Base-by-base conservation (phyloP, 2,888 invertebrate species). In the Drosophila cyrtoloma region DNA sequence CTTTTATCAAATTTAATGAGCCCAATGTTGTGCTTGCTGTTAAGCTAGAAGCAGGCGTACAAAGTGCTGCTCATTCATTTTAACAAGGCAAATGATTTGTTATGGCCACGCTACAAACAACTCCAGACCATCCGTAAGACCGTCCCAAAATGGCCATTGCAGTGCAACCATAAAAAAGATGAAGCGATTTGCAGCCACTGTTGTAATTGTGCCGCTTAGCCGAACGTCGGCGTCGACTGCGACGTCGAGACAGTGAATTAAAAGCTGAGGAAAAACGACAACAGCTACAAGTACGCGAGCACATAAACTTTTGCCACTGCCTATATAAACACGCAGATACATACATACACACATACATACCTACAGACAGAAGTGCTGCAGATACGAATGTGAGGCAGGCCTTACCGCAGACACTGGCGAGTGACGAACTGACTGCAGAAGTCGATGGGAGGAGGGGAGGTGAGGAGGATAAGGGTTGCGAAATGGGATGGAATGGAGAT, bases 71-170 rank as follows among this genome's bases (percentile, higher is more conserved):
- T 66, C 63, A 50, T 82, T 55, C 71, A 58, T 63, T 57, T 66
- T 47, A 75, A 66, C 67, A 66, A 76, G 88, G 52, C 73, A 82
- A 88, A 86, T 85, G 86, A 86, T 86, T 90, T 90, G 89, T 86
- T 90, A 86, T 81, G 84, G 74, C 67, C 73, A 37, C 26, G 66
- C 47, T 50, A 44, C 72, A 74, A 86, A 73, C 69, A 71, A 75
- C 56, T 68, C 66, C 69, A 59, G 79, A 68, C 67, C 64, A 71
- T 60, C 73, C 66, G 75, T 86, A 80, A 86, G 86, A 71, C 69
- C 76, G 81, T 83, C 90, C 86, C 86, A 90, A 90, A 86, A 90
- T 84, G 90, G 84, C 84, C 90, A 90, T 90, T 90, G 86, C 84
- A 86, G 86, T 79, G 86, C 70, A 78, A 66, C 86, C 89, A 84